Evolutionary conservation across 2,888 invertebrate species (phyloP).

Genomic region (Limnephilus rhombicus): DNA sequence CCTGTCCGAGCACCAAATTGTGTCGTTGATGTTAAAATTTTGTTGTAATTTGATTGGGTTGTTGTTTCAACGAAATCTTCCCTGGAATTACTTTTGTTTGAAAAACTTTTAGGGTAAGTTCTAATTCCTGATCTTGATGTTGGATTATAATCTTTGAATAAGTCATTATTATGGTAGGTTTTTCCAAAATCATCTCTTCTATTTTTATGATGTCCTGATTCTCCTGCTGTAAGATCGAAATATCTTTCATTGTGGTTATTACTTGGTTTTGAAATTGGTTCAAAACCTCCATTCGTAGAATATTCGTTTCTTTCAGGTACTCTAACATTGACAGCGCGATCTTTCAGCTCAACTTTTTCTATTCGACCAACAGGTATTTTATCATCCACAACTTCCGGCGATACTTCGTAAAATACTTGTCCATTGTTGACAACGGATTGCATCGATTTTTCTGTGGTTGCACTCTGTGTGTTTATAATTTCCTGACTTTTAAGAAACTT

Average conservation of each 20-base stretch:
- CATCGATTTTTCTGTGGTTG: conserved; percentile 67
- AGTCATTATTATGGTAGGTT: background rate
- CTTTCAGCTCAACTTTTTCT: conserved; percentile 64
- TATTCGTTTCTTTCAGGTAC: conserved; percentile 9
- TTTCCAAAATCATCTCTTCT: conserved; percentile 5
- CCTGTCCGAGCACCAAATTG: conserved; percentile 63
- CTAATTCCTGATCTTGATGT: background rate
- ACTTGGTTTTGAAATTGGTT: conserved; percentile 22
- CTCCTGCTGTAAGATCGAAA: background rate
- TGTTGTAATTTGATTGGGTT: conserved; percentile 12
- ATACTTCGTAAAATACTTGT: conserved; percentile 76
- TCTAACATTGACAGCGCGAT: conserved; percentile 60
- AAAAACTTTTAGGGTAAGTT: background rate
- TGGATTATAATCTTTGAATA: background rate
- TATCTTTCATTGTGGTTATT: background rate
- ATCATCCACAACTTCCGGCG: conserved; percentile 70
- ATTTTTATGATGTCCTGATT: background rate
- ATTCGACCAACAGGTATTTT: conserved; percentile 58
- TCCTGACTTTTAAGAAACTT: background rate
- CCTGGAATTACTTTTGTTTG: background rate
- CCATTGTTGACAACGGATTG: conserved; percentile 75
- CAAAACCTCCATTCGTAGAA: conserved; percentile 13
- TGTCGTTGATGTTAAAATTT: background rate
- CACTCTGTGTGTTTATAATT: background rate
- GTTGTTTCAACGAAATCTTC: conserved; percentile 20